A percentile compares a stretch with the other conserved stretches of the same genome.
phyloP scores from a whole-genome alignment of 2,888 invertebrate genomes.

The Phyto melanocephala region DNA sequence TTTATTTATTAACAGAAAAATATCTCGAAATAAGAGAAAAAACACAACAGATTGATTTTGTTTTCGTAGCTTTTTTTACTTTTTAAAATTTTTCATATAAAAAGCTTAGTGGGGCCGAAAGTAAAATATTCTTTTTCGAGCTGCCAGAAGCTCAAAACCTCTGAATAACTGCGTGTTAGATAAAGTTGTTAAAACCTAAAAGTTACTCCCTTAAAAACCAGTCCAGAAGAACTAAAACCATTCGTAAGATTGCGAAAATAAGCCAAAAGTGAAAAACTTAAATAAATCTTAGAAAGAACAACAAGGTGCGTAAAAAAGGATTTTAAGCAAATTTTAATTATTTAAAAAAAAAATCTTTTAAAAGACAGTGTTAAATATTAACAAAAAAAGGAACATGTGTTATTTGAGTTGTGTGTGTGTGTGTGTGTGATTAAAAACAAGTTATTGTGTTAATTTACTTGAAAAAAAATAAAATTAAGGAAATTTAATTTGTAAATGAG shows the following conservation, averaged over 20 bases:
- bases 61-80: too few relatives aligned
- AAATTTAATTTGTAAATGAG: not conserved
- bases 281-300: constrained; percentile 76
- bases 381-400: not conserved
- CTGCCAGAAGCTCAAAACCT: constrained; percentile 64
- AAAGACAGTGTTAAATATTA: not conserved
- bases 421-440: not conserved
- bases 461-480: not conserved
- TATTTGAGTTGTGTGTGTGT: not conserved
- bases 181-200: constrained; percentile 56
- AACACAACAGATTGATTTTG: not conserved
- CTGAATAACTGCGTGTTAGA: not conserved
- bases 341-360: not conserved
- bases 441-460: not conserved
- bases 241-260: constrained; percentile 92
- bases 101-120: constrained; percentile 33
- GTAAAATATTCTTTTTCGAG: constrained; percentile 66
- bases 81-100: constrained; percentile 58
- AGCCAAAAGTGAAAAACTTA: constrained; percentile 87
- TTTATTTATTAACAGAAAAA: constrained; percentile 18
- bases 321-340: not conserved
- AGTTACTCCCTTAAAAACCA: constrained; percentile 9
- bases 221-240: constrained; percentile 85
- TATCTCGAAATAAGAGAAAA: not conserved
- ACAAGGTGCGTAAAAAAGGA: constrained; percentile 50